These are phyloP conservation scores for Drosophila mayri DNA, from an alignment of 1,140 invertebrate genomes.

Conservation along the genomic window DNA sequence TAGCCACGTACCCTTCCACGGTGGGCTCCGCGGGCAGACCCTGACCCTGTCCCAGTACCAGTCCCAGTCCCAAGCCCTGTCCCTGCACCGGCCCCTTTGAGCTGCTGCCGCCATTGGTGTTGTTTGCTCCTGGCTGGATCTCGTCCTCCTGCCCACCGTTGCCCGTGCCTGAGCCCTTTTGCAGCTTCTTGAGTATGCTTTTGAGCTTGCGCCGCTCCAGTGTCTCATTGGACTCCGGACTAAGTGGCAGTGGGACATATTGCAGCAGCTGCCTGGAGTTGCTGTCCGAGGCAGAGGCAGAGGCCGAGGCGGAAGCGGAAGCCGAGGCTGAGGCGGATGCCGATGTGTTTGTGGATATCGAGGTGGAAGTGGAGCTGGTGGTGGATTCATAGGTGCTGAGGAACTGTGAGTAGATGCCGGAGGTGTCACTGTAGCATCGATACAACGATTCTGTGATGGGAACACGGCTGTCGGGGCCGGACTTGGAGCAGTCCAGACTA, in stretches of 20 bases:
- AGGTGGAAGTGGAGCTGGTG: constrained; percentile 69
- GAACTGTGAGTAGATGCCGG: constrained; percentile 81
- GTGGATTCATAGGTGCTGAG: constrained; percentile 75
- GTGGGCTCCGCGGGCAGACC: constrained; percentile 87
- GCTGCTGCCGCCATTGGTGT: constrained; percentile 81
- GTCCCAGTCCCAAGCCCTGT: constrained; percentile 60
- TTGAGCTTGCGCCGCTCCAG: constrained; percentile 92
- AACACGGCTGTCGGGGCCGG: constrained; percentile 86
- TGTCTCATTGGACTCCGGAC: constrained; percentile 93
- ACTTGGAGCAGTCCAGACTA: constrained; percentile 91
- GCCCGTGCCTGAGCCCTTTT: constrained; percentile 45
- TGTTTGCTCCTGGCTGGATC: constrained; percentile 72
- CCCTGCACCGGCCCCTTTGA: constrained; percentile 85
- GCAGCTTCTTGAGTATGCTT: constrained; percentile 93
- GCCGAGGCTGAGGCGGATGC: constrained; percentile 37
- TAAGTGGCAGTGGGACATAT: constrained; percentile 85
- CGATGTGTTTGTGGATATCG: constrained; percentile 59
- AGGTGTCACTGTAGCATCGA: constrained; percentile 88
- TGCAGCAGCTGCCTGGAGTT: constrained; percentile 71
- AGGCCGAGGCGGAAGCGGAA: constrained; percentile 24
- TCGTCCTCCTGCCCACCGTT: constrained; percentile 1
- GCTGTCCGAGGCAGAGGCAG: constrained; percentile 52
- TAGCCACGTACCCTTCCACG: constrained; percentile 93
- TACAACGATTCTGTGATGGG: constrained; percentile 86
- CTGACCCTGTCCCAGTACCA: constrained; percentile 84